Evolutionary conservation across 2,797 vertebrate genomes (phyloP).

Genomic region (Varecia variegata): DNA sequence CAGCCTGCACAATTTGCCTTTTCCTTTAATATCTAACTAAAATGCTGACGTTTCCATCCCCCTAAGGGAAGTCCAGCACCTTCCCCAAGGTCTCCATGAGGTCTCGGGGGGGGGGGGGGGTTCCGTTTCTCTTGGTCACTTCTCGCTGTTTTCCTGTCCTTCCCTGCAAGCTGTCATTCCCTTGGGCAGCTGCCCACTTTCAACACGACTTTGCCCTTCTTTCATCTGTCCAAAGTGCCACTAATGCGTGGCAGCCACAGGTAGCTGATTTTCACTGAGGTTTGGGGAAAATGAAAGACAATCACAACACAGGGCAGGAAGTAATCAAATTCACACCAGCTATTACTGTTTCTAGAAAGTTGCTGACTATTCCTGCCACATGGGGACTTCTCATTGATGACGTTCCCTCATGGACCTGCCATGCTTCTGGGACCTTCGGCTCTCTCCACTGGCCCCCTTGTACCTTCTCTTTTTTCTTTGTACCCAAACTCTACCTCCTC

Average conservation of each 20-base stretch:
- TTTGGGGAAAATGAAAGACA: constrained; percentile 6
- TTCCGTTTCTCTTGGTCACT: not conserved
- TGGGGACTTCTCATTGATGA: not conserved
- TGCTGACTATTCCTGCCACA: not conserved
- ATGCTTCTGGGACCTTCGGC: not conserved
- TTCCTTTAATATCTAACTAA: not conserved
- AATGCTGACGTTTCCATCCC: not conserved
- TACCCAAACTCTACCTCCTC: not conserved
- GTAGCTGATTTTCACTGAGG: not conserved
- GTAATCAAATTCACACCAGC: not conserved
- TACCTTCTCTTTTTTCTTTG: not conserved
- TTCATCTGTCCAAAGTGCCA: not conserved
- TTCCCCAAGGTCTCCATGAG: not conserved
- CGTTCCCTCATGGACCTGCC: not conserved
- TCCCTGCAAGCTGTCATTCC: not conserved
- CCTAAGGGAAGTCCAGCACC: not conserved
- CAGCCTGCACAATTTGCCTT: not conserved
- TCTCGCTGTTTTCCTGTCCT: not conserved
- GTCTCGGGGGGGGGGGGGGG: not conserved
- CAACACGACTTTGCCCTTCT: not conserved
- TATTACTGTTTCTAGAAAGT: not conserved
- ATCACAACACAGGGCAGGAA: not conserved
- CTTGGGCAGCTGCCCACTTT: not conserved
- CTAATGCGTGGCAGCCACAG: not conserved
- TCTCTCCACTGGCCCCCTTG: not conserved